Conservation (phyloP, 1,140 invertebrate species). For the Melitaea cinxia region DNA sequence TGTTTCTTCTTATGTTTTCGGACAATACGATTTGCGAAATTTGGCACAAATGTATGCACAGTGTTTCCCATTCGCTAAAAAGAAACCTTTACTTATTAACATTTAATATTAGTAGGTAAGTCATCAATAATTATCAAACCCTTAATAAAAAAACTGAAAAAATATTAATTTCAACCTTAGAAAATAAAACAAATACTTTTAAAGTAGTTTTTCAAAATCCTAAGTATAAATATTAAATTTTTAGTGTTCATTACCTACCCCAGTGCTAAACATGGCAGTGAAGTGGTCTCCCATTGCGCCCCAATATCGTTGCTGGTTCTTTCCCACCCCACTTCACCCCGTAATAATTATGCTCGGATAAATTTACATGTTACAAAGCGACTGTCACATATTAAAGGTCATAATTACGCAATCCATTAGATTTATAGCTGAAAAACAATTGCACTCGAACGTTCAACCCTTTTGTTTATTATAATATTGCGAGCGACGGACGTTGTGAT, state of each 20-base stretch:
- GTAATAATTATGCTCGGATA: constrained; percentile 58
- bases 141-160: no score
- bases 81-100: no score
- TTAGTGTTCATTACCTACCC: constrained; percentile 46
- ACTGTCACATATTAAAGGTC: constrained; percentile 77
- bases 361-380: constrained; percentile 77
- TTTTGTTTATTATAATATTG: constrained; percentile 58
- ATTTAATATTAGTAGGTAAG: no score
- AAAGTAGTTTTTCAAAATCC: no score
- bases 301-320: constrained; percentile 51
- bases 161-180: no score
- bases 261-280: constrained; percentile 43
- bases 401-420: constrained; percentile 75
- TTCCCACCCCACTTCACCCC: constrained; percentile 72
- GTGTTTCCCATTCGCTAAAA: no score
- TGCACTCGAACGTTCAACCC: constrained; percentile 56
- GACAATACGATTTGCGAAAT: no score
- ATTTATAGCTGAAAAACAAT: constrained; percentile 79
- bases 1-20: no score
- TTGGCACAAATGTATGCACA: no score
- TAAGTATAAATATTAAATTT: constrained; percentile 21
- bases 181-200: no score
- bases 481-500: constrained; percentile 57
- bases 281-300: constrained; percentile 68
- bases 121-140: no score